phyloP scores from a whole-genome alignment of 2,797 vertebrate species.

The Enteromius paludinosus region DNA sequence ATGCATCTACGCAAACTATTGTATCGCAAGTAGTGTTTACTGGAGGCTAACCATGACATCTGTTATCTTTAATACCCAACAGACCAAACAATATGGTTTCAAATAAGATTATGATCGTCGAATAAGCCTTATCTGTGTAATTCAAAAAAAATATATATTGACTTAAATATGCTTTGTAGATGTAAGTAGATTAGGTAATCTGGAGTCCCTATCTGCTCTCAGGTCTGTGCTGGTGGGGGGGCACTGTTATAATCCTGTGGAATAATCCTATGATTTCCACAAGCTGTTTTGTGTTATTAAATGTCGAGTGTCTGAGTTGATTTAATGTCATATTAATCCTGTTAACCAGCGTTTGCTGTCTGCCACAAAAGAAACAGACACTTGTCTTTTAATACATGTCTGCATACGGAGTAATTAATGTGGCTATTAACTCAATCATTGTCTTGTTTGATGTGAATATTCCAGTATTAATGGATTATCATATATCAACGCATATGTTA shows the following conservation, averaged over 20 bases:
- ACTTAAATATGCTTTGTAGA: constrained; percentile 79
- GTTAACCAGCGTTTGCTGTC: constrained; percentile 76
- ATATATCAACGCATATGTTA: constrained; percentile 39
- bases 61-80: constrained; percentile 71
- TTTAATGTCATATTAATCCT: constrained; percentile 80
- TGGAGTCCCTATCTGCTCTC: constrained; percentile 58
- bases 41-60: constrained; percentile 66
- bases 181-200: constrained; percentile 79
- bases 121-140: constrained; percentile 78
- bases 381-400: constrained; percentile 43
- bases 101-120: constrained; percentile 77
- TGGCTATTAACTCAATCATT: constrained; percentile 42
- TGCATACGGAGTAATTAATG: constrained; percentile 32
- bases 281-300: constrained; percentile 80
- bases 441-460: constrained; percentile 33
- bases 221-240: constrained; percentile 57
- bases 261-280: constrained; percentile 83
- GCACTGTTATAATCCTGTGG: constrained; percentile 79
- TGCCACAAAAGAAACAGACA: constrained; percentile 53
- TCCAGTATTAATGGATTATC: constrained; percentile 34
- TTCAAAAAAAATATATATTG: constrained; percentile 76
- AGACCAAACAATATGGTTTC: constrained; percentile 80
- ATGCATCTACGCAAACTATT: constrained; percentile 28
- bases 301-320: constrained; percentile 78
- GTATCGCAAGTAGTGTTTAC: constrained; percentile 26